phyloP scores from a whole-genome alignment of 2,888 invertebrate species.

The Timema cristinae region DNA sequence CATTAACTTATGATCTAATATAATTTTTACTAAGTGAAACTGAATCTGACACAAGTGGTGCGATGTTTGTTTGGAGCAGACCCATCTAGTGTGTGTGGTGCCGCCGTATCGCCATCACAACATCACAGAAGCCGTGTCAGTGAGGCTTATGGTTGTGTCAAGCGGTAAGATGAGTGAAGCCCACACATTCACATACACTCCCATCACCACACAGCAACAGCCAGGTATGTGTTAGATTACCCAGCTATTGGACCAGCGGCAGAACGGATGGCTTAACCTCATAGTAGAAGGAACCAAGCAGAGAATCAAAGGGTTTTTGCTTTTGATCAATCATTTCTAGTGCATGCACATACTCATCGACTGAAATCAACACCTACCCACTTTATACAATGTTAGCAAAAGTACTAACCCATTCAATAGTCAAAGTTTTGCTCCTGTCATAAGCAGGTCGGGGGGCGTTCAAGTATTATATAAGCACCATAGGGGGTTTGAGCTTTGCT shows the following conservation, averaged over 20 bases:
- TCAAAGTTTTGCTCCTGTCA: no score
- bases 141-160: constrained; percentile 74
- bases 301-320: background rate
- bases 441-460: no score
- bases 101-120: constrained; percentile 70
- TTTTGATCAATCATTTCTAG: no score
- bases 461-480: no score
- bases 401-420: no score
- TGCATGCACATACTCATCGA: no score
- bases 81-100: constrained; percentile 81
- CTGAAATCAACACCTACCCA: no score
- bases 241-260: background rate
- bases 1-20: background rate
- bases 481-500: no score
- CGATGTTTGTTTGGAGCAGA: constrained; percentile 51
- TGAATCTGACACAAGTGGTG: background rate
- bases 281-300: constrained; percentile 12
- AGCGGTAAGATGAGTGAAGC: constrained; percentile 84
- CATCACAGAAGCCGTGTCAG: constrained; percentile 64
- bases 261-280: constrained; percentile 14
- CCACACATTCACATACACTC: constrained; percentile 78
- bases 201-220: constrained; percentile 40
- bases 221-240: constrained; percentile 22
- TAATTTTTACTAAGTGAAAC: background rate
- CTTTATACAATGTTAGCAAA: no score